Conservation (phyloP, 2,888 invertebrate genomes). For the Brachyopa scutellaris region DNA sequence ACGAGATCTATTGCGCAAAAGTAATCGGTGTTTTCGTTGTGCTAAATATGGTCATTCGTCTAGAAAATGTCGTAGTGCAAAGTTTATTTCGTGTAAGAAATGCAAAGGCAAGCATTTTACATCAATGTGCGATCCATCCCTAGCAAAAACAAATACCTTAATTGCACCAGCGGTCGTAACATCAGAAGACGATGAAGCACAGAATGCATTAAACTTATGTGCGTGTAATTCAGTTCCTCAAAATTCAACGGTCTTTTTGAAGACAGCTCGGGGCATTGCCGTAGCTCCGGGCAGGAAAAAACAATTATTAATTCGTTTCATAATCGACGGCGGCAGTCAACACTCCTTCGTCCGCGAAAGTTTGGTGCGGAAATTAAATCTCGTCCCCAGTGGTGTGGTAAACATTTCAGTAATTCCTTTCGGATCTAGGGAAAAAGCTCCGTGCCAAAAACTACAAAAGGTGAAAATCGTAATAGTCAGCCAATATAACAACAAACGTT, state of each 20-base stretch:
- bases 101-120: conserved; percentile 16
- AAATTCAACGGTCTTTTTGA: not conserved
- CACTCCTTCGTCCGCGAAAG: not conserved
- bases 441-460: not conserved
- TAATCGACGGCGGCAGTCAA: conserved; percentile 24
- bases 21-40: conserved; percentile 7
- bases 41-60: not conserved
- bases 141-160: not conserved
- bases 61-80: conserved; percentile 6
- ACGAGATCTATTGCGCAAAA: conserved; percentile 4
- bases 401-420: not conserved
- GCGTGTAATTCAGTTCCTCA: not conserved
- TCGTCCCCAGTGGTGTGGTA: not conserved
- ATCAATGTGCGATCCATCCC: conserved; percentile 13
- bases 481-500: not conserved
- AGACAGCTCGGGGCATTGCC: not conserved
- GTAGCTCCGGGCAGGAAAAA: not conserved
- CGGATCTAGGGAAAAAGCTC: not conserved
- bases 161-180: not conserved
- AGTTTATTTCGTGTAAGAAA: conserved; percentile 6
- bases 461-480: not conserved
- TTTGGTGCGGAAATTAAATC: not conserved
- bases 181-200: not conserved
- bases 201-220: not conserved
- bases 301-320: not conserved